These are phyloP conservation scores for Spodoptera frugiperda DNA, from an alignment of 1,140 invertebrate genomes.

Conservation along the genomic window DNA sequence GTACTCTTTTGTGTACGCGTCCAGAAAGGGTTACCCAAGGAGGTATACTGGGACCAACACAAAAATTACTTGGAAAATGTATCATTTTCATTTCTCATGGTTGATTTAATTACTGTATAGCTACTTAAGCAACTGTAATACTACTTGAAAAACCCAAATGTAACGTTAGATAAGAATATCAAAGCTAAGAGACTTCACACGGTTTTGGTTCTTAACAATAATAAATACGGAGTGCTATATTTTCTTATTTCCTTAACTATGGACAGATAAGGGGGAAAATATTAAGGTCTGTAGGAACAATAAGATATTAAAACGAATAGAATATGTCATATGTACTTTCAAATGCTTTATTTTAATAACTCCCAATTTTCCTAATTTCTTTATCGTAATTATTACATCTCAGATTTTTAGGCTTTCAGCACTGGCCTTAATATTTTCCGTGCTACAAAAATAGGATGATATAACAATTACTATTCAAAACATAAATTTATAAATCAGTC, in stretches of 20 bases:
- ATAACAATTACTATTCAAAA: constrained; percentile 28
- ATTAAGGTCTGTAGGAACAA: constrained; percentile 1
- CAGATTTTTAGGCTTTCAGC: neutral
- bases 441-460: constrained; percentile 36
- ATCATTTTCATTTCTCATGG: neutral
- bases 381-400: too few relatives aligned
- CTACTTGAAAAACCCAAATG: neutral
- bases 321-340: too few relatives aligned
- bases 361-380: neutral
- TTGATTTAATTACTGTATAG: too few relatives aligned
- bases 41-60: neutral
- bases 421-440: constrained; percentile 12
- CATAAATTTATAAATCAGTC: constrained; percentile 41
- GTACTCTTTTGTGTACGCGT: neutral
- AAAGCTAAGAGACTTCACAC: constrained; percentile 22
- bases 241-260: neutral
- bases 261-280: constrained; percentile 1
- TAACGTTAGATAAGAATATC: constrained; percentile 11
- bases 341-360: neutral
- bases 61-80: neutral
- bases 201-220: neutral
- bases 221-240: neutral
- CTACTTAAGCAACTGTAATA: too few relatives aligned
- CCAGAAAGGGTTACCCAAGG: neutral
- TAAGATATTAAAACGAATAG: too few relatives aligned